Evolutionary conservation across 2,888 invertebrate species (phyloP).

Genomic region (Antheraea yamamai): DNA sequence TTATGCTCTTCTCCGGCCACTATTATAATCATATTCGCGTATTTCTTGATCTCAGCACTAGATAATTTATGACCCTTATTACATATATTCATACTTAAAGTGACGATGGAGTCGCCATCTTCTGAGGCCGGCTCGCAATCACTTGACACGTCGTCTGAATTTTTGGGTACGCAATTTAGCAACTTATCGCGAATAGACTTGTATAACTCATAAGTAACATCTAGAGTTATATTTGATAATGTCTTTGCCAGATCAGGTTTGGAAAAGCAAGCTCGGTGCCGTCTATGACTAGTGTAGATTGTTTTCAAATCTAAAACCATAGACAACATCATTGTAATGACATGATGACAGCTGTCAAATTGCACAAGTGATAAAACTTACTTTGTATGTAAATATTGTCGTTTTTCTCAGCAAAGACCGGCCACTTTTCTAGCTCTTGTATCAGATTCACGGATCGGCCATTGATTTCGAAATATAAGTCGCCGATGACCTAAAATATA

Average conservation of each 20-base stretch:
- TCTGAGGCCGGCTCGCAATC: slow-evolving; percentile 27
- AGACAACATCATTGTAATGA: not conserved
- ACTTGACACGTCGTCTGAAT: not conserved
- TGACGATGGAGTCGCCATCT: slow-evolving; percentile 48
- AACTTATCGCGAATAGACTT: slow-evolving; percentile 37
- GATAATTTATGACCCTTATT: slow-evolving; percentile 40
- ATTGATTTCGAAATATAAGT: slow-evolving; percentile 46
- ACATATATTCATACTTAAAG: slow-evolving; percentile 29
- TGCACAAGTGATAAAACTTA: slow-evolving; percentile 31
- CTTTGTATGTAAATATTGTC: slow-evolving; percentile 46
- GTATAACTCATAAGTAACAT: slow-evolving; percentile 41
- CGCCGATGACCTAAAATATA: slow-evolving; percentile 53
- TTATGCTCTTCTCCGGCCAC: slow-evolving; percentile 47
- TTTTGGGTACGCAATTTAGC: not conserved
- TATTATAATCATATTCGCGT: slow-evolving; percentile 44
- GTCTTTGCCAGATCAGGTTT: slow-evolving; percentile 45
- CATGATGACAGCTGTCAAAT: not conserved
- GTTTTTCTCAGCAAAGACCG: slow-evolving; percentile 49
- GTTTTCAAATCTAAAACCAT: slow-evolving; percentile 43
- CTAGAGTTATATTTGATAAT: slow-evolving; percentile 37
- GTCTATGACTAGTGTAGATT: slow-evolving; percentile 45
- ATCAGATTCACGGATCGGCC: slow-evolving; percentile 45
- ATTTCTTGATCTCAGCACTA: slow-evolving; percentile 50
- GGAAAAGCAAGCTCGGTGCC: slow-evolving; percentile 46
- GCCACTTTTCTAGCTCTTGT: slow-evolving; percentile 51